Percentiles rank a stretch among this genome's conserved stretches.
Evolutionary conservation across 1,140 invertebrate species (phyloP).

Genomic region (Intoshia linei): DNA sequence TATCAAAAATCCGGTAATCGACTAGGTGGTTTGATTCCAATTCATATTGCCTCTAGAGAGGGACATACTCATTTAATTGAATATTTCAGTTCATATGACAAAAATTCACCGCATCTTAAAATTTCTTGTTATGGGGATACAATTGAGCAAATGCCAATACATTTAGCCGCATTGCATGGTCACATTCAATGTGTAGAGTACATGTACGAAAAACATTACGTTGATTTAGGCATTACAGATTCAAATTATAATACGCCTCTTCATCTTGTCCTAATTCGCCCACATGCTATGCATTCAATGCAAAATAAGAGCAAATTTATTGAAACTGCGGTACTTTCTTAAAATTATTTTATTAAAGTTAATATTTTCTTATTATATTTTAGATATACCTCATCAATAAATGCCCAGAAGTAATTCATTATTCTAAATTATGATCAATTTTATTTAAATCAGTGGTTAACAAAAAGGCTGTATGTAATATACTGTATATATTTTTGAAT

Average conservation of each 20-base stretch:
- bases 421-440: too few species aligned
- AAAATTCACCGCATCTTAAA: conserved; percentile 5
- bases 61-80: conserved; percentile 7
- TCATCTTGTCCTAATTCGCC: conserved; percentile 5
- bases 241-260: conserved; percentile 6
- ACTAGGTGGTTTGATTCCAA: conserved; percentile 5
- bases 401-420: too few species aligned
- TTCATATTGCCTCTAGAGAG: conserved; percentile 6
- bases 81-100: conserved; percentile 2
- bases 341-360: too few species aligned
- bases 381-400: too few species aligned
- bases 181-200: conserved; percentile 5
- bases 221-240: conserved; percentile 6
- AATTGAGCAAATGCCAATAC: conserved; percentile 5
- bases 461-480: too few species aligned
- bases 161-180: conserved; percentile 5
- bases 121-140: conserved; percentile 6
- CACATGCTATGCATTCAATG: conserved; percentile 5
- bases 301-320: conserved; percentile 6
- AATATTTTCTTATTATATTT: too few species aligned
- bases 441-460: too few species aligned
- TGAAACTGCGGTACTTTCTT: too few species aligned
- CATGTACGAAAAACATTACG: conserved; percentile 4
- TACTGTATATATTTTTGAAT: too few species aligned
- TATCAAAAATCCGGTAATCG: too few species aligned